Base-by-base conservation (phyloP, 2,797 vertebrate species). In the Urocyon cinereoargenteus region DNA sequence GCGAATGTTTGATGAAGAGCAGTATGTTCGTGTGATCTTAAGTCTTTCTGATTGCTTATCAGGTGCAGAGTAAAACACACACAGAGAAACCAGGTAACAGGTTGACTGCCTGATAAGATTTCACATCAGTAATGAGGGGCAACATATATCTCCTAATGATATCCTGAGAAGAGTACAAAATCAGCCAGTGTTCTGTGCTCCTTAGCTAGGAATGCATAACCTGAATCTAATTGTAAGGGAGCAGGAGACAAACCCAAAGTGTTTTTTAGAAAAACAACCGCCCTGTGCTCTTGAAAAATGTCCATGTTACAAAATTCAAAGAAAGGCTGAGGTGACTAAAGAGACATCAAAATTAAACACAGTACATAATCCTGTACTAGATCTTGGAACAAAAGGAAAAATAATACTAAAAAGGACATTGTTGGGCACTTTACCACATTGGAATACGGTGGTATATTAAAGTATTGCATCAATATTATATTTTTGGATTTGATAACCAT, bases 271-370 rank as follows among this genome's bases (percentile, higher is more conserved):
- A 94, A 95, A 90, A 31, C 24, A 40, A 26, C 78, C 68, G n/a
- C 45, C 36, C 64, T 81, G 8, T 85, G 75, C 70, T 96, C 28
- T 95, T 95, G 61, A 68, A 93, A 85, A 90, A 75, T 79, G 40
- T 62, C 40, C 28, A 15, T 72, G 49, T 96, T 83, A 73, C 68
- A 16, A 95, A 91, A 73, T 91, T 77, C 36, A 85, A 81, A 79
- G 53, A 53, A 86, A 91, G 51, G 22, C 57, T 66, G 36, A 95
- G 34, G 55, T 82, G 57, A 87, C 49, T 75, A 40, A 59, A 79
- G 64, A 81, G 36, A 88, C 1, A 4, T 83, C 40, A 73, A 73
- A 94, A 92, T 31, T 82, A 68, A 88, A 83, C 55, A 45, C 12
- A 81, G 26, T 82, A 36, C 24, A 8, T 75, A 59, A 22, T 73